Base-by-base conservation (phyloP, 2,797 vertebrate species). In the Tamandua tetradactyla region DNA sequence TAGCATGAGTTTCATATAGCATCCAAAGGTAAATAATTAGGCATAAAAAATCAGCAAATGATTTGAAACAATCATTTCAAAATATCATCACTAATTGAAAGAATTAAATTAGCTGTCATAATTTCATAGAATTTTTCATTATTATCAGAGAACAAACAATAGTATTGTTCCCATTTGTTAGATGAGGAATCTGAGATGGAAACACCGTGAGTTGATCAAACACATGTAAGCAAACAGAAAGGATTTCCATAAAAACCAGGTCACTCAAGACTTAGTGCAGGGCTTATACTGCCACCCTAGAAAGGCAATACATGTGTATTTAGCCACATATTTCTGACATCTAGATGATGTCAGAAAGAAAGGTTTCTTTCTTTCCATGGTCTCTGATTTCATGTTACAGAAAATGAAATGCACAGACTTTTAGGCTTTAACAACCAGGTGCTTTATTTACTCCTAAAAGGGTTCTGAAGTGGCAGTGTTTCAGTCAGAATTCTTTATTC, bases 31-130 rank as follows among this genome's bases (percentile, higher is more conserved):
- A 10, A 75, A 62, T 25, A 52, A 79, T 62, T 79, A 59, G n/a
- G 37, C 85, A 42, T 84, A 23, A 93, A 66, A 88, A 55, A 64
- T 75, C 62, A 96, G 42, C 15, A 83, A 66, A 52, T 44, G 75
- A 4, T n/a, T 71, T 42, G 76, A 23, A 91, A 80, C 0, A 75
- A 5, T 89, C n/a, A 30, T 76, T 83, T 71, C 66, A 35, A n/a
- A 81, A 9, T 57, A 44, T 78, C n/a, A 71, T 64, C 62, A 57
- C 30, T 12, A 32, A 17, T 35, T 13, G 68, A 75, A 78, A 94
- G 57, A 66, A 71, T 64, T 37, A 86, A 52, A 25, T 82, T 42
- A 82, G 52, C 5, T 27, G 5, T 59, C 47, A 17, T 47, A 40
- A 37, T 88, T 66, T 91, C 4, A 72, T 5, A 84, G 61, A 84